Evolutionary conservation across 64 coral and sea anemone species (phyloP).

Genomic region (Porites australiensis): DNA sequence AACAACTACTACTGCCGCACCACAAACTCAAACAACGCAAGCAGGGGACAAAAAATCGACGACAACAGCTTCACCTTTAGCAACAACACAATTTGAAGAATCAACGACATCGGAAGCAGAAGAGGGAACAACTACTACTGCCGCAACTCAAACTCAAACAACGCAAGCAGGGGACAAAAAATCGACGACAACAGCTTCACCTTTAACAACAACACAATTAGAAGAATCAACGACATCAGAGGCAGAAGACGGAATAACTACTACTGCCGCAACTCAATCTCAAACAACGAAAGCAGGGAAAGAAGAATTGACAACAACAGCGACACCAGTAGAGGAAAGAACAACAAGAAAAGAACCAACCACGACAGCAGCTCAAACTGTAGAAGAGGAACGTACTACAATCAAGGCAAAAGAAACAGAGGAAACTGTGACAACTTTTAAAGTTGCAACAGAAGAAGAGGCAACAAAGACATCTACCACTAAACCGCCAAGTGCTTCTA

Average conservation of each 20-base stretch:
- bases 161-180: no score
- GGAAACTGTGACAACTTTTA: no score
- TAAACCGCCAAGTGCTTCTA: no score
- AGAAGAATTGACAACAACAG: no score
- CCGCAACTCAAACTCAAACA: no score
- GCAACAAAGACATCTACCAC: not conserved
- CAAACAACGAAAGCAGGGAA: no score
- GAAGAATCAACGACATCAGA: not conserved
- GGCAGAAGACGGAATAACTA: not conserved
- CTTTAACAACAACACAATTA: not conserved
- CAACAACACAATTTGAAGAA: not conserved
- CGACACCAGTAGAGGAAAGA: not conserved
- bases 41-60: no score
- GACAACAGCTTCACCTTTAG: no score
- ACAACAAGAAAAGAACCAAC: conserved; percentile 16
- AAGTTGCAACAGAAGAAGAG: not conserved
- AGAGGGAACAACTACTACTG: not conserved
- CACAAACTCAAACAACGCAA: no score
- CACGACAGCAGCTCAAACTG: conserved; percentile 10
- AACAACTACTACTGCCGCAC: not conserved
- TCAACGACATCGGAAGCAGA: not conserved
- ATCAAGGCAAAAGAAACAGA: not conserved
- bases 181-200: no score
- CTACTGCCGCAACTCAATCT: no score
- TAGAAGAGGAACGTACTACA: no score